Evolutionary conservation across 2,113 vertebrate genomes (phyloP).

Genomic region (Rhinolophus ferrumequinum): DNA sequence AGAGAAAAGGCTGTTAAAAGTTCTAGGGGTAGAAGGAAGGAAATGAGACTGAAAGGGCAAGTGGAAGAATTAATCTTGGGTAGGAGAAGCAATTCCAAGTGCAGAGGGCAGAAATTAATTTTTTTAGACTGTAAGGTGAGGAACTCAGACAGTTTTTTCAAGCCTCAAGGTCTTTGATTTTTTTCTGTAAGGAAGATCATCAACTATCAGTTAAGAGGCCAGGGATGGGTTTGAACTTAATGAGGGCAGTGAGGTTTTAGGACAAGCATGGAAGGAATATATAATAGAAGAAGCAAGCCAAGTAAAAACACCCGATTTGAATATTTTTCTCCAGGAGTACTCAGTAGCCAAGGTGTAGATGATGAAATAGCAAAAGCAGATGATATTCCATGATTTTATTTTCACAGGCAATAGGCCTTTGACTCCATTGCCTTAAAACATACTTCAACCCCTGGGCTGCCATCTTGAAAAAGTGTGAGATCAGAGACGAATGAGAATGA

Average conservation of each 20-base stretch:
- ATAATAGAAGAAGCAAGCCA: neutral
- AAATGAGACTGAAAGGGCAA: neutral
- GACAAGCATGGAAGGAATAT: neutral
- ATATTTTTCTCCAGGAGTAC: neutral
- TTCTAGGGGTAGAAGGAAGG: neutral
- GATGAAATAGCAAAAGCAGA: neutral
- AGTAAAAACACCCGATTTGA: neutral
- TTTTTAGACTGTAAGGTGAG: neutral
- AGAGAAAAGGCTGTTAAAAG: neutral
- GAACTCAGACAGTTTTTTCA: neutral
- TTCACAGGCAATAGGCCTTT: neutral
- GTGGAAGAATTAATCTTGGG: neutral
- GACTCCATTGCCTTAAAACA: neutral
- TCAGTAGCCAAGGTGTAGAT: neutral
- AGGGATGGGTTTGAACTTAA: neutral
- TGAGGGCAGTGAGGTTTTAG: neutral
- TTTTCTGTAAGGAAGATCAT: neutral
- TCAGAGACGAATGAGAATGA: neutral
- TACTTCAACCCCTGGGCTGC: neutral
- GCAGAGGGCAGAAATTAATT: neutral
- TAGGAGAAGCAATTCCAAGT: neutral
- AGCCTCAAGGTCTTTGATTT: neutral
- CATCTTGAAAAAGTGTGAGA: constrained; percentile 40
- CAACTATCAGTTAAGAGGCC: neutral
- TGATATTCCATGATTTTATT: neutral